Evolutionary conservation across 2,797 vertebrate genomes (phyloP), one percentile per base, ranked within the genome.

Genomic region (Merluccius polli): DNA sequence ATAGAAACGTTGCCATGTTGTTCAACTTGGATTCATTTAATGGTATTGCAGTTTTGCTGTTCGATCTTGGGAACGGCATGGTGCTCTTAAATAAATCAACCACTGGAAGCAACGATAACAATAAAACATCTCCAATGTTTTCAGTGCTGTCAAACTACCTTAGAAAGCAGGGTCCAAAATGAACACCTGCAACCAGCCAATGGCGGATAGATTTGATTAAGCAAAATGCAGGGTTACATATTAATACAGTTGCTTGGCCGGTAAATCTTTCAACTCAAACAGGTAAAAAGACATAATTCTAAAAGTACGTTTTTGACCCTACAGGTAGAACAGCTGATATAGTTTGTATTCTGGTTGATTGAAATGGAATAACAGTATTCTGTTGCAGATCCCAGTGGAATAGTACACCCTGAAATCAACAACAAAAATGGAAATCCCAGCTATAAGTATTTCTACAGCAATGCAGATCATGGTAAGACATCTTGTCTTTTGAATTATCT

Each of bases 371-470:
- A 24, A 67, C 30, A 36, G 18, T 18, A n/a, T 6, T 77, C 9
- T 15, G 18, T 74, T 29, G 10, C 82, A 99, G 98, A 99, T 91
- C 96, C 97, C 77, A 95, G 91, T 59, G 97, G 98, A 73, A 93
- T 95, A 83, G 96, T 99, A 63, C 98, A 89, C 81, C 94, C 97
- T 80, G 97, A 99, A 90, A 96, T 99, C 85, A 96, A 93, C 78
- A 99, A 99, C 83, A 95, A 92, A 87, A 96, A 93, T 0, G 98
- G 98, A 81, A 99, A 99, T 82, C 97, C 97, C 41, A 98, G 95
- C 93, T 99, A 99, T 92, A 99, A 99, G 80, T 99, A 97, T 89
- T 99, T 98, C 88, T 99, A 99, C 91, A 96, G 95, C 89, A 97
- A 82, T 2, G 96, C 97, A 67, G 97, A 99, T 18, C 98, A 99